Percentiles rank a stretch among this genome's conserved stretches.
These are phyloP conservation scores for Bellardia pandia DNA, from an alignment of 2,888 invertebrate genomes.

Conservation along the genomic window DNA sequence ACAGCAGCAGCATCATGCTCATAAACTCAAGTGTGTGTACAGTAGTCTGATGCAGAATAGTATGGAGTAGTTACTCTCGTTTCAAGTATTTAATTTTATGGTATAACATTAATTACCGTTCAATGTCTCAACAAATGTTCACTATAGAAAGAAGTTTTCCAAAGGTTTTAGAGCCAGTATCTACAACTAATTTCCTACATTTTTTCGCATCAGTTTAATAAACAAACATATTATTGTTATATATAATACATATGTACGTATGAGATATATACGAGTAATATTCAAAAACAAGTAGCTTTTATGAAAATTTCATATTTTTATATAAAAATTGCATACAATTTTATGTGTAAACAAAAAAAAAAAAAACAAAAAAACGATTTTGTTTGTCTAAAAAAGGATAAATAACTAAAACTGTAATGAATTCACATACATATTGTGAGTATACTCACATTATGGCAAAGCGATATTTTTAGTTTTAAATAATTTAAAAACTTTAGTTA, in stretches of 20 bases:
- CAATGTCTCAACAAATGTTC: too few relatives aligned
- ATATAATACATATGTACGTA: not conserved
- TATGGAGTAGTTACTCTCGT: too few relatives aligned
- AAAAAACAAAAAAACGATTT: not conserved
- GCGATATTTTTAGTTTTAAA: slow-evolving; percentile 17
- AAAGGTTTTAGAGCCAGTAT: too few relatives aligned
- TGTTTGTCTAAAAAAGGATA: slow-evolving; percentile 18
- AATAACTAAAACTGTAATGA: slow-evolving; percentile 22
- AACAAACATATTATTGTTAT: not conserved
- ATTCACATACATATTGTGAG: not conserved
- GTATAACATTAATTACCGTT: too few relatives aligned
- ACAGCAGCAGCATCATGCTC: not conserved
- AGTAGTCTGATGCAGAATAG: too few relatives aligned
- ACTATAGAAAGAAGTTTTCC: too few relatives aligned
- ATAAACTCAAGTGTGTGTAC: too few relatives aligned
- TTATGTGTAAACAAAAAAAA: slow-evolving; percentile 6
- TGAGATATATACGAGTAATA: not conserved
- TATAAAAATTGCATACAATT: slow-evolving; percentile 31
- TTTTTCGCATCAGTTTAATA: too few relatives aligned
- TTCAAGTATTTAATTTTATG: too few relatives aligned
- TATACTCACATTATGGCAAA: not conserved
- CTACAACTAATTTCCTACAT: too few relatives aligned
- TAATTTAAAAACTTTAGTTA: slow-evolving; percentile 30
- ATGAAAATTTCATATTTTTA: slow-evolving; percentile 30
- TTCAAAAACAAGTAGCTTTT: slow-evolving; percentile 30